These are phyloP conservation scores for Rana temporaria DNA, from an alignment of 2,113 vertebrate genomes.

Conservation along the genomic window DNA sequence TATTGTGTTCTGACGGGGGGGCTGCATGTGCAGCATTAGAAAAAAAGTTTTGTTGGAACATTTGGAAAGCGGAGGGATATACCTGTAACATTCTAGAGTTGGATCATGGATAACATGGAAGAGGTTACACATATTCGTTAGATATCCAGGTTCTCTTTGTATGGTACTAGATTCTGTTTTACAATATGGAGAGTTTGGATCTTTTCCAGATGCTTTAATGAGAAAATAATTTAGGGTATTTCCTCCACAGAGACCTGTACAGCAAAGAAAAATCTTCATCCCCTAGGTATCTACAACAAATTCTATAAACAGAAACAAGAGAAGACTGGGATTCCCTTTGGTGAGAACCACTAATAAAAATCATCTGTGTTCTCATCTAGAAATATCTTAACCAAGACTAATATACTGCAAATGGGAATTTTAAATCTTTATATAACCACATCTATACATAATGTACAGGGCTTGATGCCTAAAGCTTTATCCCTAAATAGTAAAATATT, in stretches of 20 bases:
- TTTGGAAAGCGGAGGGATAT: no score
- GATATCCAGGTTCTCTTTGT: no score
- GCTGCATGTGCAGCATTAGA: no score
- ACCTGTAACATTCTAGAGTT: no score
- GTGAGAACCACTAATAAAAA: conserved; percentile 13
- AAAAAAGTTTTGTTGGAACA: no score
- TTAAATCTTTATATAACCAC: neutral
- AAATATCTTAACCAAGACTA: neutral
- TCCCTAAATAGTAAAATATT: neutral
- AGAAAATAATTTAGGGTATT: neutral
- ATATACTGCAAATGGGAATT: conserved; percentile 4
- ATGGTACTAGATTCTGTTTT: no score
- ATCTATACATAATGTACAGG: neutral
- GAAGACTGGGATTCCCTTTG: conserved; percentile 4
- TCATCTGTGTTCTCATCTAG: conserved; percentile 12
- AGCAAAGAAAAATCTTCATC: neutral
- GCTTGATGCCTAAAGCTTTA: neutral
- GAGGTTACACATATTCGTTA: no score
- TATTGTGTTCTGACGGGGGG: no score
- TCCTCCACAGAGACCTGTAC: neutral
- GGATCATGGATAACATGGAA: no score
- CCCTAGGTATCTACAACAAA: conserved; percentile 40
- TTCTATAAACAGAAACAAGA: conserved; percentile 41
- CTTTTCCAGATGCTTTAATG: neutral
- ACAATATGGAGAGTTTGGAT: neutral